These are phyloP conservation scores for Brachyistius frenatus DNA, from an alignment of 2,113 vertebrate genomes.

Conservation along the genomic window DNA sequence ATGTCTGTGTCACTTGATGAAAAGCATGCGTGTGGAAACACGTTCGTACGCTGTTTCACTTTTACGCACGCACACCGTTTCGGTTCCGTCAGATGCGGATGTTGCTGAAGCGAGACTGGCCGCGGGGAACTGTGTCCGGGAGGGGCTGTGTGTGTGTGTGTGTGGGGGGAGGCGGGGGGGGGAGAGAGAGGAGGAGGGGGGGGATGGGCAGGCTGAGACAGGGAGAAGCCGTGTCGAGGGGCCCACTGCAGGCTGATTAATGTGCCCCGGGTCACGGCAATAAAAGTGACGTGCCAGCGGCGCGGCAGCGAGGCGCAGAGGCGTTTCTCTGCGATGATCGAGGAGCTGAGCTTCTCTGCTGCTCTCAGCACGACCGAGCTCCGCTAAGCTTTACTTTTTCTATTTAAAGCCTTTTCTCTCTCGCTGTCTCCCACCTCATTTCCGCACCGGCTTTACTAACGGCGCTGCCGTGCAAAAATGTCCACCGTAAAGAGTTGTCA, in stretches of 20 bases:
- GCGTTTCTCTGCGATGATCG: constrained; percentile 77
- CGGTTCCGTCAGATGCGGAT: constrained; percentile 59
- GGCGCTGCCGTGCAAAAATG: constrained; percentile 20
- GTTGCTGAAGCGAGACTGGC: constrained; percentile 62
- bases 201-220: constrained; percentile 50
- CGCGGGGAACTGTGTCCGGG: constrained; percentile 34
- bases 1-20: constrained; percentile 37
- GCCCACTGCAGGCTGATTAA: constrained; percentile 81
- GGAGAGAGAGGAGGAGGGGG: not conserved
- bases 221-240: constrained; percentile 66
- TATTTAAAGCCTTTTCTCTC: constrained; percentile 68
- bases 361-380: constrained; percentile 66
- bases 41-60: not conserved
- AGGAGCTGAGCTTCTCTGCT: constrained; percentile 71
- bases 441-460: constrained; percentile 9
- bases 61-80: constrained; percentile 24
- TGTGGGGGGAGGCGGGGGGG: not conserved
- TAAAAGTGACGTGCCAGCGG: constrained; percentile 80
- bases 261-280: constrained; percentile 80
- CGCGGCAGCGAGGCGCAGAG: constrained; percentile 72
- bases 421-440: constrained; percentile 26
- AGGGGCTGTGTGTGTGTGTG: not conserved
- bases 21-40: constrained; percentile 30
- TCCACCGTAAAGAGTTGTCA: not conserved
- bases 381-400: constrained; percentile 50